Base-by-base conservation (phyloP, 1,140 invertebrate genomes). In the Ceratina japonica region DNA sequence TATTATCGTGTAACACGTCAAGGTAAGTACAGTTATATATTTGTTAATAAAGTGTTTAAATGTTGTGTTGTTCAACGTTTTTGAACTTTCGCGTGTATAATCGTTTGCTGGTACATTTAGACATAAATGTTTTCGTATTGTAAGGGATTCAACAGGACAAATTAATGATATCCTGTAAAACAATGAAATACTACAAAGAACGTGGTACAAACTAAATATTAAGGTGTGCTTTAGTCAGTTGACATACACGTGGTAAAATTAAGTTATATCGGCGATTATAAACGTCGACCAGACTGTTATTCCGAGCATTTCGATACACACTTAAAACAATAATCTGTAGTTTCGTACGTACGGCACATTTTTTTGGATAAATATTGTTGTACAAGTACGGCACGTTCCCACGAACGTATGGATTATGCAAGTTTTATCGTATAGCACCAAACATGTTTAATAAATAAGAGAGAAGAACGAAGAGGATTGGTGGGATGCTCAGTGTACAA, bases 381-480 rank as follows among this genome's bases (percentile, higher is more conserved):
- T 44, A 31, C 4, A 31, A 31, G 37, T 18, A 59, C 18, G 69
- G 56, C 37, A 51, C 51, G 3, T 75, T 49, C 3, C 20, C 10
- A 59, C 20, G 7, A 59, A 59, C n/a, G n/a, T 54, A 56, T n/a
- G 31, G 64, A 56, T 58, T 16, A 15, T 49, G 49, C 58, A 10
- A 18, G 44, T 68, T 68, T n/a, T 27, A 1, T 51, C 7, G 2
- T 49, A 59, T 59, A 20, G 18, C 18, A 66, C 31, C 4, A 58
- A 24, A 37, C 10, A 66, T 44, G 2, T 7, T 75, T 0, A 75
- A n/a, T 75, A 68, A 75, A 52, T 52, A 16, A 72, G 24, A 56
- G 27, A 58, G 79, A 87, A 83, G 84, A 86, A 69, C 18, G 84
- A 85, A 86, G 84, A 85, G 79, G 80, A 87, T 80, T 74, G 20